Percentiles rank a stretch among this genome's conserved stretches.
These are phyloP conservation scores for Percopsis omiscomaycus DNA, from an alignment of 2,797 vertebrate species.

Conservation along the genomic window DNA sequence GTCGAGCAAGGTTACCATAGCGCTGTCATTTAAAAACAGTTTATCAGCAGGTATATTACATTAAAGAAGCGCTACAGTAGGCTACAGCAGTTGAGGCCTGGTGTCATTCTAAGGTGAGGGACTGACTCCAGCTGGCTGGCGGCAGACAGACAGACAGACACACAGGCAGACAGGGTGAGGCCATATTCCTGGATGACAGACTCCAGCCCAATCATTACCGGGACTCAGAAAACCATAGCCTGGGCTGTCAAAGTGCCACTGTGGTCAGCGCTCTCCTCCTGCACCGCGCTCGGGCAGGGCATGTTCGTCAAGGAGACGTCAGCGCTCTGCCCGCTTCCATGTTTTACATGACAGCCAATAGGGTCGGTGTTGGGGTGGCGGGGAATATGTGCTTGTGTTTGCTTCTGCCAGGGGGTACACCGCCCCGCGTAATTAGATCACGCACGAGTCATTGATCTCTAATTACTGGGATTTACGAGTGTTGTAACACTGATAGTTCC, in stretches of 20 bases:
- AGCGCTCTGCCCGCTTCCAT: constrained; percentile 32
- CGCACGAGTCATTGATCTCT: constrained; percentile 60
- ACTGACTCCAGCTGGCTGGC: constrained; percentile 61
- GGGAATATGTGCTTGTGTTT: constrained; percentile 14
- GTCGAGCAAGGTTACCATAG: constrained; percentile 42
- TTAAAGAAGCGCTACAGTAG: constrained; percentile 19
- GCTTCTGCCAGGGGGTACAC: constrained; percentile 21
- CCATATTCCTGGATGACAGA: constrained; percentile 63
- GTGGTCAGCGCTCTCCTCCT: constrained; percentile 33
- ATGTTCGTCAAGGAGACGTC: constrained; percentile 35
- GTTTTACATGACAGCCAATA: constrained; percentile 45
- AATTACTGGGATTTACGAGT: constrained; percentile 65
- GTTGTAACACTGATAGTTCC: constrained; percentile 13
- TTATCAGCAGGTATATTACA: constrained; percentile 36
- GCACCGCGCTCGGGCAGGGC: constrained; percentile 41
- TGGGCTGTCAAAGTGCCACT: constrained; percentile 55
- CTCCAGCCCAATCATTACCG: constrained; percentile 70
- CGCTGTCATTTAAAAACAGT: constrained; percentile 51
- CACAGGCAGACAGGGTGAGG: constrained; percentile 34
- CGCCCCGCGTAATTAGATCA: constrained; percentile 55
- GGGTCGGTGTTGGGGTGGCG: neutral
- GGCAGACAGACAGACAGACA: constrained; percentile 41
- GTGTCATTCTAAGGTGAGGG: constrained; percentile 57
- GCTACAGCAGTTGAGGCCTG: constrained; percentile 38
- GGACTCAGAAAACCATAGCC: constrained; percentile 58